Evolutionary conservation across 2,888 invertebrate species (phyloP).

Genomic region (Chloroclystis v-ata): DNA sequence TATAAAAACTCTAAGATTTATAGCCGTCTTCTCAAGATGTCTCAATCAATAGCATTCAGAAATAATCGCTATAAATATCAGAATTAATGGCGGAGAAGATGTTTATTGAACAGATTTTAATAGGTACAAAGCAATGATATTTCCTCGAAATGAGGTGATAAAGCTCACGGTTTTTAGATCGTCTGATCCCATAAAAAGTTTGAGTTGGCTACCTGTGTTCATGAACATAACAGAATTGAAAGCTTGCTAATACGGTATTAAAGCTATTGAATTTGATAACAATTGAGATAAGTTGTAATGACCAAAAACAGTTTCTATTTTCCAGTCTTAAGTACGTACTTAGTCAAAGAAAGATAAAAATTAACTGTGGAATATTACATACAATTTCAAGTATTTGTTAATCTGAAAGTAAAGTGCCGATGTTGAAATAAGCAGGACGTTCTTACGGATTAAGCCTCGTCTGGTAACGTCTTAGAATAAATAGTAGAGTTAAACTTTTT

Average conservation of each 20-base stretch:
- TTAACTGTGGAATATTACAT: background rate
- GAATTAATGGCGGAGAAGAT: slow-evolving; percentile 25
- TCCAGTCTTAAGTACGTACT: background rate
- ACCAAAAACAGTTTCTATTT: slow-evolving; percentile 18
- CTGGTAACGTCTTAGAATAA: slow-evolving; percentile 8
- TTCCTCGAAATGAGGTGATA: slow-evolving; percentile 31
- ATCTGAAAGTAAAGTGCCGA: slow-evolving; percentile 8
- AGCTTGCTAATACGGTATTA: slow-evolving; percentile 3
- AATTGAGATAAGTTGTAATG: slow-evolving; percentile 19
- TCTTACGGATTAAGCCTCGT: slow-evolving; percentile 13
- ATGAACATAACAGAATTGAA: background rate
- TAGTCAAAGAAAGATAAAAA: background rate
- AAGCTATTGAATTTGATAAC: slow-evolving; percentile 4
- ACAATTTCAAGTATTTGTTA: slow-evolving; percentile 9
- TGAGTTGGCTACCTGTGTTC: slow-evolving; percentile 20
- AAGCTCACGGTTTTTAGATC: slow-evolving; percentile 26
- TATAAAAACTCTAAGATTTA: slow-evolving; percentile 75
- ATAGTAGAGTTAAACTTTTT: background rate
- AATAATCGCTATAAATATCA: slow-evolving; percentile 26
- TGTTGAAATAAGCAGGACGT: slow-evolving; percentile 19
- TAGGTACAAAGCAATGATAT: slow-evolving; percentile 27
- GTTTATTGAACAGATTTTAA: slow-evolving; percentile 26
- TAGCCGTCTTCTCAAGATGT: slow-evolving; percentile 44
- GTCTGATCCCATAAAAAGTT: slow-evolving; percentile 17
- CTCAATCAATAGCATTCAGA: slow-evolving; percentile 29